phyloP scores from a whole-genome alignment of 2,888 invertebrate genomes.

The Crocallis elinguaria region DNA sequence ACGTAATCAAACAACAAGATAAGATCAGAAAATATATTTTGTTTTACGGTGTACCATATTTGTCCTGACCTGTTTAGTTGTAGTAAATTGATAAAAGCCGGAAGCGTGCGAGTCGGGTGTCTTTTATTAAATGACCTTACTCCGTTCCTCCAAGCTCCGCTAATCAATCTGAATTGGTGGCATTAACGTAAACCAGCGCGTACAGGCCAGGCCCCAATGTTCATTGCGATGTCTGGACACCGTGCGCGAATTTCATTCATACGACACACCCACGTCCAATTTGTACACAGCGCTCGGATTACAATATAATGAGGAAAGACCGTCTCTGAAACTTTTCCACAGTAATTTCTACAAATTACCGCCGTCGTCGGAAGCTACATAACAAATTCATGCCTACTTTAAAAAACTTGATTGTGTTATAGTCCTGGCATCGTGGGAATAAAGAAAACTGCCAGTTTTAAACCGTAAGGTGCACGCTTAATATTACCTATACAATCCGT shows the following conservation, averaged over 20 bases:
- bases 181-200: conserved; percentile 48
- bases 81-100: neutral
- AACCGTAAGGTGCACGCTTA: neutral
- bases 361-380: conserved; percentile 32
- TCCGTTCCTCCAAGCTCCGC: conserved; percentile 22
- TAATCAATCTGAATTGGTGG: conserved; percentile 29
- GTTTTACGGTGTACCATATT: neutral
- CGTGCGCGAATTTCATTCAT: conserved; percentile 71
- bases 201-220: conserved; percentile 51
- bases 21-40: neutral
- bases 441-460: conserved; percentile 1
- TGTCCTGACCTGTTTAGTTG: neutral
- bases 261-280: conserved; percentile 71
- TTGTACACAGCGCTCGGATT: conserved; percentile 61
- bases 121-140: conserved; percentile 19
- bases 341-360: conserved; percentile 43
- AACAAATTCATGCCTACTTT: conserved; percentile 30
- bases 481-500: conserved; percentile 8
- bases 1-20: no score
- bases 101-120: neutral
- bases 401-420: conserved; percentile 7
- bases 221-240: conserved; percentile 43
- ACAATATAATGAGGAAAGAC: conserved; percentile 66
- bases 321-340: conserved; percentile 48
- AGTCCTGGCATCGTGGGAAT: neutral